phyloP scores from a whole-genome alignment of 2,797 vertebrate species.

The Spinibarbus caldwelli region DNA sequence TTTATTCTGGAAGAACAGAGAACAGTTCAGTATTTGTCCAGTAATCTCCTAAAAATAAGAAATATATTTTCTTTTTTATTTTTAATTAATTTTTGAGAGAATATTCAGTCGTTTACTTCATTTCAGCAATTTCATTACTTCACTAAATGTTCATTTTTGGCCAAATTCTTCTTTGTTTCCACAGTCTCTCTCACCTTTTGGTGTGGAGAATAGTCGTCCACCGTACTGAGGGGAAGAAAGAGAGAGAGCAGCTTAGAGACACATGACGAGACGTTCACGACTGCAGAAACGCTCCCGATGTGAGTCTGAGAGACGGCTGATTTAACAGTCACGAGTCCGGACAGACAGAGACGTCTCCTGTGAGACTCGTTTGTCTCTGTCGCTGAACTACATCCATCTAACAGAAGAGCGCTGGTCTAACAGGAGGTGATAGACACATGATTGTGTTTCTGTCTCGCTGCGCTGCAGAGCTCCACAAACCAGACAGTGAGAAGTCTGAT shows the following conservation, averaged over 20 bases:
- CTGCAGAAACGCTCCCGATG: background rate
- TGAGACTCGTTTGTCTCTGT: conserved; percentile 4
- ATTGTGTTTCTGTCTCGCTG: too few relatives aligned
- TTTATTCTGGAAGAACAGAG: conserved; percentile 82
- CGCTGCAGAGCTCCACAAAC: background rate
- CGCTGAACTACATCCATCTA: background rate
- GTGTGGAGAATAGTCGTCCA: conserved; percentile 94
- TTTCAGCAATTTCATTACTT: background rate
- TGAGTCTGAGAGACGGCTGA: background rate
- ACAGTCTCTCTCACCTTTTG: conserved; percentile 83
- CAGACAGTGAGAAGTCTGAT: background rate
- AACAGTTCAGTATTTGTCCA: conserved; percentile 32
- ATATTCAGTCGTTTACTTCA: background rate
- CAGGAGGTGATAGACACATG: background rate
- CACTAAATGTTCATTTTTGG: background rate
- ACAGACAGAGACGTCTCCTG: conserved; percentile 8
- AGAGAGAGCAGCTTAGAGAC: conserved; percentile 7
- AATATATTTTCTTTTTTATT: too few relatives aligned
- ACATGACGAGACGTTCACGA: background rate
- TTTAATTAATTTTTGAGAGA: background rate
- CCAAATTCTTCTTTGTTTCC: too few relatives aligned
- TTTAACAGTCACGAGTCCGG: conserved; percentile 3
- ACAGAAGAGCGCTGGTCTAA: background rate
- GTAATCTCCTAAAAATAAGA: too few relatives aligned
- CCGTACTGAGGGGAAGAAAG: conserved; percentile 82